These are phyloP conservation scores for Phymatocera aterrima DNA, from an alignment of 2,888 invertebrate genomes.

Conservation along the genomic window DNA sequence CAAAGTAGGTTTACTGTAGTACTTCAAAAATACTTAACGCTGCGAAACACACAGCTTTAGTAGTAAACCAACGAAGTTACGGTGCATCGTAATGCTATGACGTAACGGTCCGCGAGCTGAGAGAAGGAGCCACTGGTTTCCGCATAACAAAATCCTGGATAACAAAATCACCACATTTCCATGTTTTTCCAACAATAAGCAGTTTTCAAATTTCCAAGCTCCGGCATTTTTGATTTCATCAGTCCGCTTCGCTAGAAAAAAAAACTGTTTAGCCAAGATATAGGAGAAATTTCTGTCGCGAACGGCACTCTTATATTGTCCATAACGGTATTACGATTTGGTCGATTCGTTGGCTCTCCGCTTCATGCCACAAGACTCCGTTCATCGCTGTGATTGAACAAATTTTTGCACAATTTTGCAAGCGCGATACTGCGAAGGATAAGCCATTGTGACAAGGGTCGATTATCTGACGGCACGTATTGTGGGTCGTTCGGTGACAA, in stretches of 20 bases:
- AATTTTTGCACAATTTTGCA: constrained; percentile 20
- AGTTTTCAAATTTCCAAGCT: too few species aligned
- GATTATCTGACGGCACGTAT: constrained; percentile 41
- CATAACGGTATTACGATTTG: background rate
- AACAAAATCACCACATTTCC: background rate
- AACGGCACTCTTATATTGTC: too few species aligned
- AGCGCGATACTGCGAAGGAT: constrained; percentile 34
- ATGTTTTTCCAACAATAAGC: background rate
- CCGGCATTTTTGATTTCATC: too few species aligned
- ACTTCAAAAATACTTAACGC: constrained; percentile 6
- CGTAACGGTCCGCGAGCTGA: background rate
- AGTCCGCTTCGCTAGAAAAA: too few species aligned
- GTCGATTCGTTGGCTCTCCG: background rate
- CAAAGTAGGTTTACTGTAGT: constrained; percentile 23
- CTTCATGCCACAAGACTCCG: background rate
- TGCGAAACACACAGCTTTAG: background rate
- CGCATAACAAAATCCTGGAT: background rate
- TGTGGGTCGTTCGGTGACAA: constrained; percentile 40
- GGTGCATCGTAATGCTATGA: constrained; percentile 19
- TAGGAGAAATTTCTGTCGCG: too few species aligned
- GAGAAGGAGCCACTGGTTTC: background rate
- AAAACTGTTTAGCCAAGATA: too few species aligned
- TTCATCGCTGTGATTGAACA: constrained; percentile 23
- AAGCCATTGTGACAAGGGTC: constrained; percentile 36
- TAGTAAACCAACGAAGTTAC: constrained; percentile 10